phyloP scores from a whole-genome alignment of 2,113 vertebrate species.

The Otus sunia region DNA sequence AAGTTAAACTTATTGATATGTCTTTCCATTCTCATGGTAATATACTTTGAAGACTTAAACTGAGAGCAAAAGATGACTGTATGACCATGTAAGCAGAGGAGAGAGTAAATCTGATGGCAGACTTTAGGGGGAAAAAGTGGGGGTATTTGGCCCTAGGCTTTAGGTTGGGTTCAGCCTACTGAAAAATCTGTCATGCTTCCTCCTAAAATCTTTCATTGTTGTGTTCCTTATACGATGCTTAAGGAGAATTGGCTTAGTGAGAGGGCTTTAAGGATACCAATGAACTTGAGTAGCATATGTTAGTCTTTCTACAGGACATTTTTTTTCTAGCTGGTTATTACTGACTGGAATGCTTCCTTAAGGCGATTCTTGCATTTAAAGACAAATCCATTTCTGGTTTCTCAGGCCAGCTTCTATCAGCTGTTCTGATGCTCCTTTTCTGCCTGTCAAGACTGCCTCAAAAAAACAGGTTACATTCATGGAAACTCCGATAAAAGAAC shows the following conservation, averaged over 20 bases:
- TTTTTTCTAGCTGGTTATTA: not conserved
- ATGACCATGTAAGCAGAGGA: not conserved
- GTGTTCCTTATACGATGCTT: not conserved
- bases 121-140: not conserved
- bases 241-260: not conserved
- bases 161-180: not conserved
- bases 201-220: not conserved
- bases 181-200: not conserved
- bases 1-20: not conserved
- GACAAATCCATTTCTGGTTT: not conserved
- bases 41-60: not conserved
- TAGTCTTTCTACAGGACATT: not conserved
- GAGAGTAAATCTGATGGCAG: not conserved
- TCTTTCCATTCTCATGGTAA: not conserved
- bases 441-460: not conserved
- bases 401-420: not conserved
- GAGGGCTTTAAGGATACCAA: not conserved
- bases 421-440: not conserved
- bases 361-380: not conserved
- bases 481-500: not conserved
- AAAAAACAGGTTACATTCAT: not conserved
- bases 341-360: not conserved
- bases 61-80: not conserved
- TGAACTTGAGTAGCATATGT: not conserved
- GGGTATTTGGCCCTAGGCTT: not conserved